Evolutionary conservation across 2,888 invertebrate species (phyloP), one percentile per base, ranked within the genome.

Genomic region (Scaptomyza reducta): DNA sequence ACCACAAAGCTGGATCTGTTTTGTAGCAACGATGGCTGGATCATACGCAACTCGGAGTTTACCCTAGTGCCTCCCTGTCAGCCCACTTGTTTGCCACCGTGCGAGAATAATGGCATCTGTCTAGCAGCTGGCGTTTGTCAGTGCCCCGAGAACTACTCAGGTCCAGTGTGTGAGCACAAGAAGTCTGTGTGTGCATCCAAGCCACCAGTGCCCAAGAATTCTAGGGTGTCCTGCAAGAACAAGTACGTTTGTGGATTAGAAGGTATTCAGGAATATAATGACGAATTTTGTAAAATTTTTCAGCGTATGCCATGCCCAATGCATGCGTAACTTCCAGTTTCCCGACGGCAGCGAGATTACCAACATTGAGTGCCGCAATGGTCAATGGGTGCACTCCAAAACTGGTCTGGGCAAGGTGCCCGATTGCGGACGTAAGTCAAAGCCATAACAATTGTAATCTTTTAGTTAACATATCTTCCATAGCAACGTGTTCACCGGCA

Each of bases 31-130:
- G 82, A 88, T n/a, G 74, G 81, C 11, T 91, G 91, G 91, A 88
- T 90, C 53, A 80, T 91, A 45, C 80, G 80, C 9, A 86, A 91
- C 60, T 89, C 90, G 11, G 80, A 72, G 25, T 85, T 92, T 41
- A 87, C 87, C 0, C 75, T 80, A 0, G 91, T 94, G 33, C 94
- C 95, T 2, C 91, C 93, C n/a, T 95, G 95, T 80, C 93, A 94
- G 92, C 97, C 96, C 0, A 93, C 94, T 74, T 97, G 97, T 89
- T 90, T 93, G 18, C 95, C 96, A 0, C 92, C 93, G 0, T 98
- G 97, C 90, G 93, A 94, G 88, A 97, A 97, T 91, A 95, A 94
- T 56, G 97, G 97, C 0, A 95, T 95, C 51, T 98, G 97, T 87
- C 90, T 95, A 3, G 93, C 93, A 27, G 95, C 96, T 0, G 95